Evolutionary conservation across 1,140 invertebrate genomes (phyloP), one percentile per base, ranked within the genome.

Genomic region (Fopius arisanus): DNA sequence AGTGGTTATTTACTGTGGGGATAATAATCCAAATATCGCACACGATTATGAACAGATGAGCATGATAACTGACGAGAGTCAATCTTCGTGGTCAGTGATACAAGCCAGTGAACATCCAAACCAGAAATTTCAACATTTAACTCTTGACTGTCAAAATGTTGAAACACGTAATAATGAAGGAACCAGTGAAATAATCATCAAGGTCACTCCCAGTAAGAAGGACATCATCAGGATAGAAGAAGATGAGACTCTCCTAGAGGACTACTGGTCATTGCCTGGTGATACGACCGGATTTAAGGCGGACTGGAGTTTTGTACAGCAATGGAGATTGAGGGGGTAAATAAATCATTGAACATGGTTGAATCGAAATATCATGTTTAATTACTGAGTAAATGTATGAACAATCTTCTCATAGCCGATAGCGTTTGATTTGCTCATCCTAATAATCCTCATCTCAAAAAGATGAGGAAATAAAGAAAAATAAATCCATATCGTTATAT

Each of bases 221-320:
- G 90, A 86, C 72, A 83, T 84, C 72, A 66, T 82, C 75, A 85
- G 63, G 68, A 86, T 78, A 85, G 63, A 90, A 68, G 82, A 88
- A 68, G 89, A 90, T 33, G 89, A 90, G 51, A 85, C 82, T 69
- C 87, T 87, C 26, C 72, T 83, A 41, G 86, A 86, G 62, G 85
- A 88, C 68, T 85, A 85, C 77, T 86, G 85, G 85, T 84, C 84
- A 7, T 80, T 86, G 77, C 85, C 86, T 12, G 85, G 84, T 28
- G 84, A 86, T 75, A 85, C 77, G 41, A 87, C 77, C 33, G 85
- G 83, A 21, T 87, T 87, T 76, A 86, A 83, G 71, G 85, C 86
- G 74, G 92, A 93, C 83, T 93, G 92, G 92, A 93, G 92, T 79
- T 93, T 92, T 82, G 92, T 93, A 41, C 92, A 93, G 85, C 91